A percentile compares a stretch with the other conserved stretches of the same genome.
phyloP scores from a whole-genome alignment of 2,888 invertebrate species.

The Ochropacha duplaris region DNA sequence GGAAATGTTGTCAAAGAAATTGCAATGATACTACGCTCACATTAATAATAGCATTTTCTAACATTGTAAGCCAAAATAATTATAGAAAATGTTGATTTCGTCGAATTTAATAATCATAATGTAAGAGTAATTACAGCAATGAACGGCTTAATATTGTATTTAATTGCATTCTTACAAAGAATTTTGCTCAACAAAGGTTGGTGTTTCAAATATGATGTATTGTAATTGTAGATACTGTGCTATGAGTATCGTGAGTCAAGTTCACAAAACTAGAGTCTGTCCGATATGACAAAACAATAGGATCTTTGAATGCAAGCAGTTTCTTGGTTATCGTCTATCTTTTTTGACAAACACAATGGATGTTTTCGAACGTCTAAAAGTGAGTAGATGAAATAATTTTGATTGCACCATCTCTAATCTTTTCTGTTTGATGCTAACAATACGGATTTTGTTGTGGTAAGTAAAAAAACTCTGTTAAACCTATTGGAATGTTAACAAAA shows the following conservation, averaged over 20 bases:
- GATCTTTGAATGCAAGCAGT: constrained; percentile 22
- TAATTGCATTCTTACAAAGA: neutral
- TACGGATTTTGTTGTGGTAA: constrained; percentile 63
- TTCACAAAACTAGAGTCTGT: constrained; percentile 42
- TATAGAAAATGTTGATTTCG: neutral
- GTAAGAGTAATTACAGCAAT: neutral
- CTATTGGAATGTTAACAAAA: too few relatives aligned
- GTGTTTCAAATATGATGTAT: constrained; percentile 1
- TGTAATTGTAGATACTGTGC: constrained; percentile 1
- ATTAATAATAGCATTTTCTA: neutral
- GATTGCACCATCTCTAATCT: constrained; percentile 46
- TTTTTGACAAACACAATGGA: constrained; percentile 43
- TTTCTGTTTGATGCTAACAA: constrained; percentile 55
- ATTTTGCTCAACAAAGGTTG: neutral
- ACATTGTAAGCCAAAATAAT: neutral
- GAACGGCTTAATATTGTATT: neutral
- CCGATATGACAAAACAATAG: constrained; percentile 18
- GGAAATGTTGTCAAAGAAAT: neutral
- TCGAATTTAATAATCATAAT: neutral
- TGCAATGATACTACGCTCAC: neutral
- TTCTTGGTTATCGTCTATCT: constrained; percentile 51
- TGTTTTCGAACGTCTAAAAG: constrained; percentile 32
- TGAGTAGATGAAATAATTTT: constrained; percentile 37
- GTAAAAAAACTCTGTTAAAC: constrained; percentile 30
- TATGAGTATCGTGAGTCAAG: constrained; percentile 49